A percentile compares a stretch with the other conserved stretches of the same genome.
Evolutionary conservation across 2,113 vertebrate genomes (phyloP).

Genomic region (Nesogale talazaci): DNA sequence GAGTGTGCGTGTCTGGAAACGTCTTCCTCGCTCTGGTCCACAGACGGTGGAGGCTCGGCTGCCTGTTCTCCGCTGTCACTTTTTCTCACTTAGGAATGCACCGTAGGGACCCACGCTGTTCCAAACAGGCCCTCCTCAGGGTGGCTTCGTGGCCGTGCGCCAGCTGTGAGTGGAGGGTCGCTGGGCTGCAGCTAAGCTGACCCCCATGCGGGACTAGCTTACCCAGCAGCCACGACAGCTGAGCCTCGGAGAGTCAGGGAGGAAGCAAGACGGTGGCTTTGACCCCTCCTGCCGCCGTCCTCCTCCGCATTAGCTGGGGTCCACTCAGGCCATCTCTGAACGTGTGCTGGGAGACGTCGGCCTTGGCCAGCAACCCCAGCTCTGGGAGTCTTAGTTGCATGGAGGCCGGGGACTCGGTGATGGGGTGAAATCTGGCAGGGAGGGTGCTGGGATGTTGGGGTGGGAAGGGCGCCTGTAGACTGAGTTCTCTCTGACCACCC

Average conservation of each 20-base stretch:
- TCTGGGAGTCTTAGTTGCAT: not conserved
- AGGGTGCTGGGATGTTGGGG: too few relatives aligned
- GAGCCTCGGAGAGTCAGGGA: not conserved
- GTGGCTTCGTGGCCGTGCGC: not conserved
- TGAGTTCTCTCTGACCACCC: not conserved
- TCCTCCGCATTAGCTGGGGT: not conserved
- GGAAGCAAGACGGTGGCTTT: not conserved
- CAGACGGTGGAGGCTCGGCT: conserved; percentile 44
- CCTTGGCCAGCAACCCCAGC: not conserved
- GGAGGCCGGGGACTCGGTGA: not conserved
- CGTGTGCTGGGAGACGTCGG: not conserved
- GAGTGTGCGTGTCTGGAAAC: conserved; percentile 55
- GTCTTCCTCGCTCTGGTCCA: conserved; percentile 34
- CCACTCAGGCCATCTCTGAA: not conserved
- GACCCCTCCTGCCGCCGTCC: not conserved
- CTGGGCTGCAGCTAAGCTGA: not conserved
- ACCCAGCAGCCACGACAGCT: not conserved
- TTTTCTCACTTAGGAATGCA: conserved; percentile 54
- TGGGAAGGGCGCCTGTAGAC: not conserved
- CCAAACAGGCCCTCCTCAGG: not conserved
- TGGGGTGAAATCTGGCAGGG: not conserved
- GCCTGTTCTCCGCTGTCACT: not conserved
- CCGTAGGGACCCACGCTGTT: conserved; percentile 12
- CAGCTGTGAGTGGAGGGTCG: not conserved
- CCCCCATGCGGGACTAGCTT: fast-evolving